A percentile compares a stretch with the other conserved stretches of the same genome.
phyloP scores from a whole-genome alignment of 2,888 invertebrate species.

The Congeria kusceri region DNA sequence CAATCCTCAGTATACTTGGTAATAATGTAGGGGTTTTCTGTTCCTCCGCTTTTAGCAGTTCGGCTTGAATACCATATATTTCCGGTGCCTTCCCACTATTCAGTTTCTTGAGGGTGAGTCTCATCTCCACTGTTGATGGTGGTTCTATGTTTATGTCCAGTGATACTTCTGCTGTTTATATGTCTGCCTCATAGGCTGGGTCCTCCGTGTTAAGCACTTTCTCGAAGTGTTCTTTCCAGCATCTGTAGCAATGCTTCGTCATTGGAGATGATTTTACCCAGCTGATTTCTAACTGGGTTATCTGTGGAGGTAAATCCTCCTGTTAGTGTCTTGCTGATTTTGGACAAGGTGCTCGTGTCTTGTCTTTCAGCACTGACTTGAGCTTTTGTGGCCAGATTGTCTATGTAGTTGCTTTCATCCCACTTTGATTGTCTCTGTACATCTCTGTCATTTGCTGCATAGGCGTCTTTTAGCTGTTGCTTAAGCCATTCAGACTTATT shows the following conservation, averaged over 20 bases:
- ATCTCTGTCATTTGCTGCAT: not conserved
- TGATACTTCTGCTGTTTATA: not conserved
- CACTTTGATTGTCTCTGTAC: not conserved
- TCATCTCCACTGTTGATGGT: not conserved
- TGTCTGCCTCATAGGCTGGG: constrained; percentile 2
- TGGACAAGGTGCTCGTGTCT: not conserved
- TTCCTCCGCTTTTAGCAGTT: constrained; percentile 9
- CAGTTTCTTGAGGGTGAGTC: not conserved
- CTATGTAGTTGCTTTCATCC: too few relatives aligned
- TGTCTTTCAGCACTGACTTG: not conserved
- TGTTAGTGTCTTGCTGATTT: not conserved
- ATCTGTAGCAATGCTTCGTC: not conserved
- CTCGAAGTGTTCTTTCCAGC: constrained; percentile 16
- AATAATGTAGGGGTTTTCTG: not conserved
- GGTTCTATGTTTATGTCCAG: not conserved
- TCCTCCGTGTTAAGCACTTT: constrained; percentile 8
- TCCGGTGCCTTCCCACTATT: constrained; percentile 10
- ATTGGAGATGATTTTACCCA: not conserved
- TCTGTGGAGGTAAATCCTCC: not conserved
- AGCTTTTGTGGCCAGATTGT: constrained; percentile 6
- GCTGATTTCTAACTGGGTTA: not conserved
- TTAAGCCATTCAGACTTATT: not conserved
- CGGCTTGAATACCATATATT: not conserved
- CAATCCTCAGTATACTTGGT: not conserved
- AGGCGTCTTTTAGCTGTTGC: not conserved